Base-by-base conservation (phyloP, 2,797 vertebrate species). In the Sebastolobus alascanus region DNA sequence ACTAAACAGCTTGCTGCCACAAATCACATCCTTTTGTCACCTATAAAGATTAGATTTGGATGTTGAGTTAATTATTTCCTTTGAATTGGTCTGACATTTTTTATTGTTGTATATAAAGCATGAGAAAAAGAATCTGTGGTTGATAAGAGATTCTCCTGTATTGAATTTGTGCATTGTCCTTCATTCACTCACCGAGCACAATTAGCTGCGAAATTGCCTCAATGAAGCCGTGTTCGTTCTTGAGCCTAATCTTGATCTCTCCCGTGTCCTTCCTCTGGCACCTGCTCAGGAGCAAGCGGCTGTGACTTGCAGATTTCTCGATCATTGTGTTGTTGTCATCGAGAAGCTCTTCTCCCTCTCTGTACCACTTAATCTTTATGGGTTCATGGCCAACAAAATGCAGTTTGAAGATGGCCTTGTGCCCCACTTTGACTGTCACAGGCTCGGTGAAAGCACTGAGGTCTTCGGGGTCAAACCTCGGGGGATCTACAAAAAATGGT, bases 211-310 rank as follows among this genome's bases (percentile, higher is more conserved):
- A 84, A 68, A 93, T 4, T 2, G 96, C 96, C 79, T 96, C 96
- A 20, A 79, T 64, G 22, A 92, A 90, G 27, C 98, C 97, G 3
- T 96, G 95, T 27, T 96, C 86, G 0, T 97, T 99, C 90, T 90
- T 97, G 73, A 98, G 92, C 52, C 93, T 97, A 87, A 97, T 88
- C 91, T 96, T 96, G 89, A 98, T 96, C 82, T 94, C 96, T 75
- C 97, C 97, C 0, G 92, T 79, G 80, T 97, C 96, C 68, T 93
- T 96, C 59, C 97, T 95, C 83, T 95, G 79, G 1, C 94, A 90
- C 46, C 93, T 96, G 91, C 94, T 94, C 73, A 98, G 93, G 27
- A 96, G 95, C 77, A 98, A 89, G 8, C 91, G 93, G 14, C 96
- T 96, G 80, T 94, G 96, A 78, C 80, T 83, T 0, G 93, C 83